Percentiles rank a stretch among this genome's conserved stretches.
Evolutionary conservation across 2,113 vertebrate genomes (phyloP).

Genomic region (Anhinga rufa): DNA sequence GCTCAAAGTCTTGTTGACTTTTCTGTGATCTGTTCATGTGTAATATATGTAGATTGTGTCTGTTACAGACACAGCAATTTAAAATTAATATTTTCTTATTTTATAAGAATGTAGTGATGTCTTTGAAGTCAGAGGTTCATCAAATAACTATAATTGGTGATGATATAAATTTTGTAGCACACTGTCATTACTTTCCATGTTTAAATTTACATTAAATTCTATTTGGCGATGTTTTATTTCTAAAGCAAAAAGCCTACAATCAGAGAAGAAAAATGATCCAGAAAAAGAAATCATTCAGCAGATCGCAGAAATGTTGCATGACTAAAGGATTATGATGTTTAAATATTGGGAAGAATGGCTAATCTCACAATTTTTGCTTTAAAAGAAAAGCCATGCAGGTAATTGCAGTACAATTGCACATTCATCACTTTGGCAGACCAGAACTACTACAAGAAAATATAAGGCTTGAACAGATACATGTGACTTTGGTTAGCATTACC

Average conservation of each 20-base stretch:
- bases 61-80: background rate
- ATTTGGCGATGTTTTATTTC: constrained; percentile 5
- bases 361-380: constrained; percentile 39
- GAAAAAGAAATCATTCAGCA: constrained; percentile 46
- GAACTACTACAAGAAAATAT: constrained; percentile 46
- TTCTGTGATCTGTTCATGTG: background rate
- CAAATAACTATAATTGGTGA: background rate
- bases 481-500: background rate
- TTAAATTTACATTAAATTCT: background rate
- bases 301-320: constrained; percentile 32
- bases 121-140: background rate
- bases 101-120: background rate
- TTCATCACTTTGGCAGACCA: constrained; percentile 49
- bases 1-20: background rate
- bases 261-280: constrained; percentile 13
- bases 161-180: background rate
- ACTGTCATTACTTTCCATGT: background rate
- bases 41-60: background rate
- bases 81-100: background rate
- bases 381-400: constrained; percentile 37
- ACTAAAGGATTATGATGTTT: constrained; percentile 39
- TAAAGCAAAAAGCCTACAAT: background rate
- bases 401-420: background rate
- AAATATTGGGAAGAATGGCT: constrained; percentile 43
- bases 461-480: background rate